Evolutionary conservation across 2,888 invertebrate genomes (phyloP).

Genomic region (Agapetus fuscipes): DNA sequence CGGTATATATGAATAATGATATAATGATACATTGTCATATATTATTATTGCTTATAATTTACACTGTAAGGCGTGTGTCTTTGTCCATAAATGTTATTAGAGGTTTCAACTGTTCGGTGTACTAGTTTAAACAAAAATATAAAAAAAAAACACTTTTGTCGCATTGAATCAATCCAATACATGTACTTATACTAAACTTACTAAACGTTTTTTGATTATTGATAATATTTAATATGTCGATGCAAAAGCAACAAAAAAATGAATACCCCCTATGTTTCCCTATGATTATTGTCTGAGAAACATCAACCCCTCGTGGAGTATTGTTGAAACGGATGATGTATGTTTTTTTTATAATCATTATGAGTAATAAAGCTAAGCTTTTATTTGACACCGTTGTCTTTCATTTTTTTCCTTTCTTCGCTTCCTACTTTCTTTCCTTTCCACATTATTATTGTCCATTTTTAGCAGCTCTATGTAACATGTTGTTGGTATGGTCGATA

Average conservation of each 20-base stretch:
- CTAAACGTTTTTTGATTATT: constrained; percentile 16
- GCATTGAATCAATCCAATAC: constrained; percentile 25
- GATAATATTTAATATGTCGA: constrained; percentile 19
- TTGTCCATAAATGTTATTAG: constrained; percentile 47
- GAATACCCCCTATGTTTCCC: constrained; percentile 17
- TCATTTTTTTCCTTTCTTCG: constrained; percentile 24
- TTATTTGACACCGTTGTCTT: constrained; percentile 49
- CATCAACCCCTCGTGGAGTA: constrained; percentile 25
- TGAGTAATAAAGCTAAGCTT: constrained; percentile 69
- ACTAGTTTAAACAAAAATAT: constrained; percentile 30
- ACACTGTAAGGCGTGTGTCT: constrained; percentile 42
- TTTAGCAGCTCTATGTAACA: no score
- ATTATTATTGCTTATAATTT: constrained; percentile 50
- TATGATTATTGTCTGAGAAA: constrained; percentile 19
- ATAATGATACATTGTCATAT: constrained; percentile 46
- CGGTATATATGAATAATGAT: constrained; percentile 24
- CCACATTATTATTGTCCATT: no score
- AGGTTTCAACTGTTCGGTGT: constrained; percentile 43
- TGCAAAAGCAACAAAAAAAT: constrained; percentile 15
- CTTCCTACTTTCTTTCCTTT: no score
- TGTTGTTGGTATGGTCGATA: no score
- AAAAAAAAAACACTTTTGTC: constrained; percentile 32
- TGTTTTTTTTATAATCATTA: constrained; percentile 55
- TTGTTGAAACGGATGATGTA: constrained; percentile 44
- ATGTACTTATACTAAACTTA: constrained; percentile 20